phyloP scores from a whole-genome alignment of 64 coral and sea anemone species.

The Montipora sp. region DNA sequence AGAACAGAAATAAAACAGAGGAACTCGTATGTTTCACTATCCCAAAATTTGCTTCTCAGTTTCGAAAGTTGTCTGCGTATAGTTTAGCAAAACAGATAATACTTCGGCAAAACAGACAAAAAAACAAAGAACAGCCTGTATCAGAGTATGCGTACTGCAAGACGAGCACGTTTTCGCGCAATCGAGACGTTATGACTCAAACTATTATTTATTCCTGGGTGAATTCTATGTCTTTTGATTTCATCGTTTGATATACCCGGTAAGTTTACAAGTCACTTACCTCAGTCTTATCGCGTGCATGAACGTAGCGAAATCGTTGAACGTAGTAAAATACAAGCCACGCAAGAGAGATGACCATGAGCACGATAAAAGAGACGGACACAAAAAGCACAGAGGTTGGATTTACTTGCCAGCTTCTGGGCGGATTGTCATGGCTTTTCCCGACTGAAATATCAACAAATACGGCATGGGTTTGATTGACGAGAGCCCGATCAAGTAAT shows the following conservation, averaged over 20 bases:
- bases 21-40: too few relatives aligned
- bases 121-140: too few relatives aligned
- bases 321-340: conserved; percentile 99
- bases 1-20: too few relatives aligned
- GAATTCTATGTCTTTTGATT: not conserved
- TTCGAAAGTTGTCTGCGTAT: too few relatives aligned
- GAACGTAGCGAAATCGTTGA: conserved; percentile 94
- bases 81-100: too few relatives aligned
- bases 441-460: conserved; percentile 76
- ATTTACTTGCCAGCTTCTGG: conserved; percentile 76
- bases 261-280: conserved; percentile 47
- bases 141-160: too few relatives aligned
- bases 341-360: conserved; percentile 98
- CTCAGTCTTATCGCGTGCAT: conserved; percentile 98
- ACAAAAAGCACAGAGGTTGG: conserved; percentile 98
- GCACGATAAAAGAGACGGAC: conserved; percentile 95
- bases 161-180: too few relatives aligned
- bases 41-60: too few relatives aligned
- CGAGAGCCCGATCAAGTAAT: conserved; percentile 44
- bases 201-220: not conserved
- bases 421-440: not conserved
- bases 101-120: too few relatives aligned
- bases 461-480: conserved; percentile 63
- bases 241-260: not conserved
- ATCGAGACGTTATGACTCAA: not conserved